Conservation (phyloP, 2,888 invertebrate species). For the Agriopis marginaria region DNA sequence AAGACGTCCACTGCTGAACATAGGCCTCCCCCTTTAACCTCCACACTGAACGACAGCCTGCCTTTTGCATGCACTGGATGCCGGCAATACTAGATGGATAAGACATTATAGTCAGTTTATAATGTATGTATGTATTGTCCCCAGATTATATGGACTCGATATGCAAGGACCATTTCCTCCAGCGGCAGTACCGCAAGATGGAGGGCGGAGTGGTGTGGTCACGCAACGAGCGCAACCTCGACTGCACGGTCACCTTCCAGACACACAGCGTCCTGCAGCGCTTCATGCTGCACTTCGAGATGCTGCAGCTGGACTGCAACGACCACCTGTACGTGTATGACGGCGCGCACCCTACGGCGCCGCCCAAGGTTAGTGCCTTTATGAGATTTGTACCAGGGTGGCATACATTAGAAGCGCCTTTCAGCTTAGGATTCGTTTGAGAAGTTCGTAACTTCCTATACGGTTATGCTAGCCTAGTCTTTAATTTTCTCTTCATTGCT, state of each 20-base stretch:
- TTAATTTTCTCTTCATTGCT: no score
- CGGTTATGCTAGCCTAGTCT: no score
- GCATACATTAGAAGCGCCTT: no score
- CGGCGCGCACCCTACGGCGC: slow-evolving; percentile 95
- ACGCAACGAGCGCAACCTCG: slow-evolving; percentile 95
- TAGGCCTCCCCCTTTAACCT: no score
- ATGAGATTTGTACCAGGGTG: background rate
- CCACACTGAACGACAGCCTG: no score
- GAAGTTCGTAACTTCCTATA: no score
- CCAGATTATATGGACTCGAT: slow-evolving; percentile 95
- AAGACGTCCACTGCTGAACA: no score
- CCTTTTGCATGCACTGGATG: no score
- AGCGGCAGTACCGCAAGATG: slow-evolving; percentile 95
- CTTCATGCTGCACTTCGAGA: slow-evolving; percentile 97
- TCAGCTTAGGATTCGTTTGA: no score
- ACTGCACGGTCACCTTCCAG: slow-evolving; percentile 97
- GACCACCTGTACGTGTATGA: slow-evolving; percentile 97
- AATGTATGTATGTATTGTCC: slow-evolving; percentile 62
- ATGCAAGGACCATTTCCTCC: slow-evolving; percentile 96
- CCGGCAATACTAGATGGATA: no score
- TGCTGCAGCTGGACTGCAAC: slow-evolving; percentile 96
- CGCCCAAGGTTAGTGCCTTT: slow-evolving; percentile 90
- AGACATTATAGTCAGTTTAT: no score
- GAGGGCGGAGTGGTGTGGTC: slow-evolving; percentile 96
- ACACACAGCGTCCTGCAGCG: slow-evolving; percentile 97